Evolutionary conservation across 2,113 vertebrate genomes (phyloP), one percentile per base, ranked within the genome.

Genomic region (Callospermophilus lateralis): DNA sequence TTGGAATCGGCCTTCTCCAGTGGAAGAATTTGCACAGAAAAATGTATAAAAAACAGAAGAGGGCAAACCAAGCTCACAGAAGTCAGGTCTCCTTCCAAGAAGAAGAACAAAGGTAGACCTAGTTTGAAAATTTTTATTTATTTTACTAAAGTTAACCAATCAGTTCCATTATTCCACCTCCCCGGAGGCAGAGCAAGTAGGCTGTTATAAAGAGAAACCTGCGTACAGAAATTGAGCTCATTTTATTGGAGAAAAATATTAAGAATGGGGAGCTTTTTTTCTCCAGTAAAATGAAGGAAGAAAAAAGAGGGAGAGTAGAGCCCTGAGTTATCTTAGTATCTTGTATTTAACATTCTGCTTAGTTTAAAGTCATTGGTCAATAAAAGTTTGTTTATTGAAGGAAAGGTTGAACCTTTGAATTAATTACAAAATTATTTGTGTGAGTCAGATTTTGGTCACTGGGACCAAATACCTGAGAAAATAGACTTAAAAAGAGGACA

Each of bases 371-470:
- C 37, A 45, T 17, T 89, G 39, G 70, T 90, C 73, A 90, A n/a
- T n/a, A 84, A 96, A 80, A 67, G 68, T 20, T 91, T 88, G 8
- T 63, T 63, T 63, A 85, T 32, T 70, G 55, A 96, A 89, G 65
- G 37, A 55, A 95, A 63, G 3, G 4, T 22, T 68, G 55, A 93
- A 58, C 1, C 37, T 15, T 24, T 87, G 39, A 67, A 74, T 95
- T 30, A 81, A 67, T 91, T 55, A 63, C 55, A 81, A 95, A 86
- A 74, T 30, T 67, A 76, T 79, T 84, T 63, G 61, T 63, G 26
- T 4, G 3, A 63, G 61, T 63, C 4, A 63, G 24, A 8, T 28
- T 63, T 63, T 63, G 26, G 8, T 11, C 61, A 63, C 26, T 26
- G 61, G 61, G 61, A 63, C 24, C 26, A 63, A 63, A 58, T 58